Conservation (phyloP, 1,140 invertebrate genomes). For the Drosophila lini region DNA sequence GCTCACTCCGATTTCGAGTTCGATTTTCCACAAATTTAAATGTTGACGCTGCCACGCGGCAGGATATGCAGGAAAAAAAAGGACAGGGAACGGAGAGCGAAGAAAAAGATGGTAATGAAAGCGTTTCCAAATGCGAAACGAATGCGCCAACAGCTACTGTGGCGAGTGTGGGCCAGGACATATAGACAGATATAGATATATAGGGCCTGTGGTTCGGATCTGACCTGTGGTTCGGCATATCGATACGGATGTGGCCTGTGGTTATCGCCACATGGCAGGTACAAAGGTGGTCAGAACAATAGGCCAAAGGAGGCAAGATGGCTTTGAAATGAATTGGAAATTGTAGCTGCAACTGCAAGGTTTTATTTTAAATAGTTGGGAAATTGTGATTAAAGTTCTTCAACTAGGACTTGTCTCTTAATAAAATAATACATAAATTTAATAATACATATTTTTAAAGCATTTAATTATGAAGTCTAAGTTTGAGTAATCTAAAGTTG, state of each 20-base stretch:
- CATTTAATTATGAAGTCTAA: too few species aligned
- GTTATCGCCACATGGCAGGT: constrained; percentile 33
- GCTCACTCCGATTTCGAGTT: constrained; percentile 28
- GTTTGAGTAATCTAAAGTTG: too few species aligned
- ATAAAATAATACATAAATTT: too few species aligned
- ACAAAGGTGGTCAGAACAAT: constrained; percentile 18
- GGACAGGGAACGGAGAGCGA: not conserved
- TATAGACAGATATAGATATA: constrained; percentile 39
- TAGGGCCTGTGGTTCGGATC: constrained; percentile 37
- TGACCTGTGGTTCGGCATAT: constrained; percentile 29
- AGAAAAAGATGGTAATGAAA: constrained; percentile 64
- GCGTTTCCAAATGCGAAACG: constrained; percentile 84
- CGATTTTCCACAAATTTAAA: constrained; percentile 70
- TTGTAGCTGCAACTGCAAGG: too few species aligned
- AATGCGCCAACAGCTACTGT: constrained; percentile 78
- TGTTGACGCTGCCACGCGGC: constrained; percentile 50
- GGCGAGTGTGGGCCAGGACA: constrained; percentile 50
- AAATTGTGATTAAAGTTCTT: too few species aligned
- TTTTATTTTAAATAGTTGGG: too few species aligned
- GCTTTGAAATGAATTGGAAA: not conserved
- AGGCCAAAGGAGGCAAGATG: not conserved
- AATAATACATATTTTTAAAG: too few species aligned
- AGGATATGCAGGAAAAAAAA: constrained; percentile 49
- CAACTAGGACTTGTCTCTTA: not conserved
- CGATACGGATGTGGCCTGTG: constrained; percentile 33